phyloP scores from a whole-genome alignment of 1,140 invertebrate genomes.

The Coelopa frigida region DNA sequence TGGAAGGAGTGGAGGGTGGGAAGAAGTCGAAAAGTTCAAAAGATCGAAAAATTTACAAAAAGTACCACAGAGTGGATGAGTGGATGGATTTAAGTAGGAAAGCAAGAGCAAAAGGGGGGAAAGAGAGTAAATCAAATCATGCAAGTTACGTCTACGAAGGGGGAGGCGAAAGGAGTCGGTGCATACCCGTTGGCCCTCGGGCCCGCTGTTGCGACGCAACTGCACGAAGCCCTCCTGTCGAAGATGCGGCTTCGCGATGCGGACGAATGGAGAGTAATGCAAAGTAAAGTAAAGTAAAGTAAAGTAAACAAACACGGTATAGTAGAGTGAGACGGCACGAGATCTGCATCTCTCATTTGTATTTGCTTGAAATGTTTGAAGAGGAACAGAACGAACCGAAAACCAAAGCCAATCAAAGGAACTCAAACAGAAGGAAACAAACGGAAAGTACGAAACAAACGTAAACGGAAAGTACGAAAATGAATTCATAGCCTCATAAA shows the following conservation, averaged over 20 bases:
- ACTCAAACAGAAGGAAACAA: too few species aligned
- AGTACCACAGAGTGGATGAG: too few species aligned
- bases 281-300: too few species aligned
- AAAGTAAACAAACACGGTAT: too few species aligned
- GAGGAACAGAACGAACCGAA: neutral
- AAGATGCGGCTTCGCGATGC: constrained; percentile 33
- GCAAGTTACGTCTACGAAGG: neutral
- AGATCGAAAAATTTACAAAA: too few species aligned
- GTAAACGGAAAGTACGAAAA: neutral
- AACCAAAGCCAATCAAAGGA: neutral
- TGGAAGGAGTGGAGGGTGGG: too few species aligned
- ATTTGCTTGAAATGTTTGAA: too few species aligned
- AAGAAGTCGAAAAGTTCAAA: too few species aligned
- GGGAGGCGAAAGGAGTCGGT: neutral
- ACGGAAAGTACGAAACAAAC: constrained; percentile 6
- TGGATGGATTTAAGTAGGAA: neutral
- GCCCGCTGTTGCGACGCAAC: constrained; percentile 43
- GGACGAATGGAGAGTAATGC: constrained; percentile 14
- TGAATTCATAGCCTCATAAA: too few species aligned
- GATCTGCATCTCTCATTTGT: too few species aligned
- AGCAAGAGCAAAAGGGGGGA: neutral
- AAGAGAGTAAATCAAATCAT: neutral
- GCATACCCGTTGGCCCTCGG: constrained; percentile 43
- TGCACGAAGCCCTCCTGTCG: constrained; percentile 44
- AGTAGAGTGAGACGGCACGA: too few species aligned